Evolutionary conservation across 2,113 vertebrate species (phyloP), one percentile per base, ranked within the genome.

Genomic region (Spilogale gracilis): DNA sequence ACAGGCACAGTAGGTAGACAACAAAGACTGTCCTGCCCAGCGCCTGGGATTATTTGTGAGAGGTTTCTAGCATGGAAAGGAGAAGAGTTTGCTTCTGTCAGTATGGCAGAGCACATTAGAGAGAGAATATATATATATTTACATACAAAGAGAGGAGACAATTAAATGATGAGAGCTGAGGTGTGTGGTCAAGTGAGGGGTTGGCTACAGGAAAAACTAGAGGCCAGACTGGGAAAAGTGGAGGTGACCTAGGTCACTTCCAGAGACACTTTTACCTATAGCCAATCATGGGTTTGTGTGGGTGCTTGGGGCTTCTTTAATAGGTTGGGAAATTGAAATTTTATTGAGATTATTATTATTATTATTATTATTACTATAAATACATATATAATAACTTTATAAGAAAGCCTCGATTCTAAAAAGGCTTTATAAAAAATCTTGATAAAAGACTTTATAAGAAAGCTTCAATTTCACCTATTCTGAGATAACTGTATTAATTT

Each of bases 401-500:
- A 71, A 43, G 78, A 95, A 65, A 54, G 9, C 30, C 23, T 92
- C 69, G 91, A 2, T 48, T 94, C 23, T 61, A 61, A 61, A 61
- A 61, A 61, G 60, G 60, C 21, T 90, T 97, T 63, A 65, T 1
- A 76, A 43, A 67, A 95, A 65, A 54, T 6, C 25, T 23, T 92
- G 50, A 93, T 60, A 8, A 60, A 21, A 60, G 58, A 21, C 21
- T 89, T 97, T 63, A 65, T 1, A 76, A 43, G 73, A 96, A 65
- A 54, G 9, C 30, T 23, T 92, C 69, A 91, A 2, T 43, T 94
- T 90, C 61, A 60, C 25, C n/a, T 23, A 43, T n/a, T 30, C 13
- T 11, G 32, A 30, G 80, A 61, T 56, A 95, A 52, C n/a, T 92
- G 17, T 65, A 58, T 90, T 92, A 92, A 94, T 94, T 79, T 96